Conservation (phyloP, 2,113 vertebrate species). For the Clarias magur region DNA sequence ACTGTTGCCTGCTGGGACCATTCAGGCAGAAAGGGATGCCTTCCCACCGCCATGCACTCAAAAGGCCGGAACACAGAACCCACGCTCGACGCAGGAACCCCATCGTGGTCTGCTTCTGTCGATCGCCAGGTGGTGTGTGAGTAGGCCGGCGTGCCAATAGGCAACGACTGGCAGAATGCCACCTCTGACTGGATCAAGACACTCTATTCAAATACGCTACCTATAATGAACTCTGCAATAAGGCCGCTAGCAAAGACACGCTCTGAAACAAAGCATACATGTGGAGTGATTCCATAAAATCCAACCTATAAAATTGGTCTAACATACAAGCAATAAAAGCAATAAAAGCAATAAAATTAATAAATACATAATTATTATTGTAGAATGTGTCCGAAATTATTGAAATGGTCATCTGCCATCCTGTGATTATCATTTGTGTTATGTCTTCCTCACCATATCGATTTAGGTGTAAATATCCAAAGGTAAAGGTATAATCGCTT, state of each 20-base stretch:
- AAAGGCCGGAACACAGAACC: conserved; percentile 45
- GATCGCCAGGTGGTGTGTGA: background rate
- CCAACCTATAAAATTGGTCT: background rate
- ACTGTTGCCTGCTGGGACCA: conserved; percentile 54
- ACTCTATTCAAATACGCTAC: background rate
- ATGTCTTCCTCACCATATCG: background rate
- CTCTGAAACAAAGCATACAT: background rate
- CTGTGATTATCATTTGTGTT: background rate
- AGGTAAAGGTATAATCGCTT: background rate
- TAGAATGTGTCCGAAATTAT: background rate
- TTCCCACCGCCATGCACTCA: conserved; percentile 44
- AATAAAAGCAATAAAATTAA: background rate
- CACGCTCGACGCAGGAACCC: conserved; percentile 24
- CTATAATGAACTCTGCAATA: background rate
- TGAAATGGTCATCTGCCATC: background rate
- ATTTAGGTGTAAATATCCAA: background rate
- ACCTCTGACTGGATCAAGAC: conserved; percentile 17
- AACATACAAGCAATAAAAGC: background rate
- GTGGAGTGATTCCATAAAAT: background rate
- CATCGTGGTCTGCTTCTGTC: conserved; percentile 31
- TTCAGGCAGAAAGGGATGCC: conserved; percentile 53
- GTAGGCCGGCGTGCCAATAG: conserved; percentile 21
- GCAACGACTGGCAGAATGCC: conserved; percentile 14
- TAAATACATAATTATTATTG: conserved; percentile 3
- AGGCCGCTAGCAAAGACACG: background rate